Base-by-base conservation (phyloP, 1,140 invertebrate species). In the Drosophila pandora region DNA sequence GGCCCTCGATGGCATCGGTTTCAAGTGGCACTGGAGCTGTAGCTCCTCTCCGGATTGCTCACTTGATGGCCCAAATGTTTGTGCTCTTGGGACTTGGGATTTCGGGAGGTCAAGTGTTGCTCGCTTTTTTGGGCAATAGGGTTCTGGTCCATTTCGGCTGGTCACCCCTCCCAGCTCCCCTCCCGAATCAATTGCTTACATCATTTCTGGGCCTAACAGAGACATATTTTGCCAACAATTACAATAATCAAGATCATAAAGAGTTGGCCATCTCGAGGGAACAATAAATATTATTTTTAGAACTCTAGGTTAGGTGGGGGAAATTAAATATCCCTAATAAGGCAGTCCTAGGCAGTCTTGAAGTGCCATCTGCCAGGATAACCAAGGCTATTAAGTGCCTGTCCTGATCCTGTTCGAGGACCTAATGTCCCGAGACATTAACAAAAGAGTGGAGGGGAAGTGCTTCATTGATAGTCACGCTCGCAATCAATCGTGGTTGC, bases 21-120 rank as follows among this genome's bases (percentile, higher is more conserved):
- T 69, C 64, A 70, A 70, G 65, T 70, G 68, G 32, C 65, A 70
- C 49, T 50, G 68, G 65, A 70, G 53, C 28, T 30, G 65, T 3
- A 57, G 68, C 74, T 43, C 47, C 69, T 61, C 69, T 58, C 43
- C 56, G 55, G 78, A 80, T 77, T 80, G 78, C 73, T 71, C 78
- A 63, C 79, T 82, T 82, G 79, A 78, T 74, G 79, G 77, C 39
- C 56, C 47, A 47, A 68, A 37, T 69, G 65, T 69, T 69, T 69
- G 62, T 37, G 12, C 49, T 68, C 41, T 68, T 68, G 61, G 28
- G 47, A 37, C 28, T 17, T 17, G 17, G 39, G 37, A 21, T 10
- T 22, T 22, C 6, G 43, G 21, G 17, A 22, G 43, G 43, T 47
- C 43, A 47, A 47, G 43, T 22, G 43, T 21, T 22, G 17, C 17